Percentiles rank a stretch among this genome's conserved stretches.
Conservation (phyloP, 2,113 vertebrate species). For the Pao palembangensis region DNA sequence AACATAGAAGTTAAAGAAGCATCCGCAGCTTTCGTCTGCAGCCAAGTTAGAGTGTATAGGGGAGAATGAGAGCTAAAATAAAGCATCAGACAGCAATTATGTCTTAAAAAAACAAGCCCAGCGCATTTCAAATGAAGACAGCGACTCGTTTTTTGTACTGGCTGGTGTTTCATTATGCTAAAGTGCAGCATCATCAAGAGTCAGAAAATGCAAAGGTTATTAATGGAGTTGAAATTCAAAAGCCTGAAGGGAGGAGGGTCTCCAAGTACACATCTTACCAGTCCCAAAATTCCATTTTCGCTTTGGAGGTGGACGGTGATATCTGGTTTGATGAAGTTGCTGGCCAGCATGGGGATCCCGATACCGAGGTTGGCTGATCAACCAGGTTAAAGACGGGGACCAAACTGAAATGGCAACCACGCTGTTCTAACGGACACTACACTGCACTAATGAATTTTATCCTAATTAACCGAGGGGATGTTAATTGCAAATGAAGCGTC, state of each 20-base stretch:
- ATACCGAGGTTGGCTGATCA: slow-evolving; percentile 92
- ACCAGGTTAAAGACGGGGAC: slow-evolving; percentile 45
- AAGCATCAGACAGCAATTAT: slow-evolving; percentile 34
- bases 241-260: background rate
- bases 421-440: background rate
- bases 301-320: slow-evolving; percentile 96
- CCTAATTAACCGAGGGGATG: too few relatives aligned
- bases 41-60: slow-evolving; percentile 27
- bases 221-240: background rate
- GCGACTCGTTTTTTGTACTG: slow-evolving; percentile 9
- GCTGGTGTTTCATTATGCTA: slow-evolving; percentile 17
- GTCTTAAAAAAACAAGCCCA: slow-evolving; percentile 38
- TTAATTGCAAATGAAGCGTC: too few relatives aligned
- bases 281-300: slow-evolving; percentile 95
- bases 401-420: background rate
- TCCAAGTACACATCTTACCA: slow-evolving; percentile 79
- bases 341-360: slow-evolving; percentile 95
- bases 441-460: too few relatives aligned
- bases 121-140: slow-evolving; percentile 31
- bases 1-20: slow-evolving; percentile 28
- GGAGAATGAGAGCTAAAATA: slow-evolving; percentile 27
- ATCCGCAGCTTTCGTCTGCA: slow-evolving; percentile 31
- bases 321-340: slow-evolving; percentile 92
- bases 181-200: slow-evolving; percentile 1
- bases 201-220: too few relatives aligned